phyloP scores from a whole-genome alignment of 2,113 vertebrate species.

The Orientallactaga bullata region DNA sequence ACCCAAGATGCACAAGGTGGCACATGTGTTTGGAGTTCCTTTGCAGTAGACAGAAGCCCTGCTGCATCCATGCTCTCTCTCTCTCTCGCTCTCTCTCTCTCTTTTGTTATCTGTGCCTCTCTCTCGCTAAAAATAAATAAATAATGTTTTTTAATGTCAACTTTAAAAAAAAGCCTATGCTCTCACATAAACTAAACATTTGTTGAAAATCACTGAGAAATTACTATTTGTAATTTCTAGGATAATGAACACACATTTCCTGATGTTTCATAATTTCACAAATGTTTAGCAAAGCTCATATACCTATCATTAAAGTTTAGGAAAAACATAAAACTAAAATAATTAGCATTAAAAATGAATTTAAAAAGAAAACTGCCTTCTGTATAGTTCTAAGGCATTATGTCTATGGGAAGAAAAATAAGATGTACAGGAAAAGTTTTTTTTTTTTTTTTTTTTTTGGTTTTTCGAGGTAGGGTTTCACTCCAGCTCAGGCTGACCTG shows the following conservation, averaged over 20 bases:
- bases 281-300: background rate
- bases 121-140: too few relatives aligned
- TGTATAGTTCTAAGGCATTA: background rate
- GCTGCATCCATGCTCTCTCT: too few relatives aligned
- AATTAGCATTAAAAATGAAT: slow-evolving; percentile 6
- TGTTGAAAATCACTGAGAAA: slow-evolving; percentile 40
- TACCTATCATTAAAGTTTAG: background rate
- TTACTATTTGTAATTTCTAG: background rate
- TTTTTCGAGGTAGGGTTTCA: too few relatives aligned
- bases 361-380: background rate
- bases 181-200: slow-evolving; percentile 39
- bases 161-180: slow-evolving; percentile 26
- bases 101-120: too few relatives aligned
- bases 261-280: slow-evolving; percentile 16
- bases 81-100: too few relatives aligned
- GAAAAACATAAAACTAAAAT: slow-evolving; percentile 36
- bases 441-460: too few relatives aligned
- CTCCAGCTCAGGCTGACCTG: too few relatives aligned
- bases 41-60: too few relatives aligned
- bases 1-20: too few relatives aligned
- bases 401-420: background rate
- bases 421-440: background rate
- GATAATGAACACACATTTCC: slow-evolving; percentile 6
- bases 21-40: too few relatives aligned
- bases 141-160: too few relatives aligned